phyloP scores from a whole-genome alignment of 37 sponge, comb jelly and placozoan species.

The Lycopodina hypogea region DNA sequence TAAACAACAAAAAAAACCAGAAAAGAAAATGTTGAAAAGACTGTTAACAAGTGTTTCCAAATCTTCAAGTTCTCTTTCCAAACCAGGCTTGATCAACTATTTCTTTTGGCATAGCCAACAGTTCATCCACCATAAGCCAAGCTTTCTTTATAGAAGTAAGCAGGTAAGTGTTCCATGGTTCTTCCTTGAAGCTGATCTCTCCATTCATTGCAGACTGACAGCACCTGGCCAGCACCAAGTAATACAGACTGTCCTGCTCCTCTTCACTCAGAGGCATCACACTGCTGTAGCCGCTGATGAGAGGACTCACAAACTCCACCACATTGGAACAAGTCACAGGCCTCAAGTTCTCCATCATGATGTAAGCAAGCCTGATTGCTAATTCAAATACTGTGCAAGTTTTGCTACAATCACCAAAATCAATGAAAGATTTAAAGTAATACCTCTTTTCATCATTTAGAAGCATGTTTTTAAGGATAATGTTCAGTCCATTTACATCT shows the following conservation, averaged over 20 bases:
- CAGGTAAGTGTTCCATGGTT: slow-evolving; percentile 41
- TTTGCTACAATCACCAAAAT: slow-evolving; percentile 22
- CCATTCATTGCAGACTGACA: slow-evolving; percentile 33
- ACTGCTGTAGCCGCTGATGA: slow-evolving; percentile 25
- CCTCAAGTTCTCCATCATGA: slow-evolving; percentile 20
- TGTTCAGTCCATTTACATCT: slow-evolving; percentile 39
- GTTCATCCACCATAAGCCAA: slow-evolving; percentile 16
- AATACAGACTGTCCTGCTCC: slow-evolving; percentile 36
- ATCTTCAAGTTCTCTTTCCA: too few relatives aligned
- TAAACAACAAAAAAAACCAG: too few relatives aligned
- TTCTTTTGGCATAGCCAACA: slow-evolving; percentile 4
- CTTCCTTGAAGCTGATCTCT: slow-evolving; percentile 3
- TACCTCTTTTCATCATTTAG: neutral
- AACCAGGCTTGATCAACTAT: slow-evolving; percentile 11
- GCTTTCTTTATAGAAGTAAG: slow-evolving; percentile 7
- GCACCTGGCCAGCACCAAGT: slow-evolving; percentile 34
- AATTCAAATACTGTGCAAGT: slow-evolving; percentile 50
- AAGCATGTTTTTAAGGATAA: slow-evolving; percentile 3
- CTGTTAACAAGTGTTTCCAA: too few relatives aligned
- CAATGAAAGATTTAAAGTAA: slow-evolving; percentile 14
- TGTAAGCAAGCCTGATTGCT: slow-evolving; percentile 26
- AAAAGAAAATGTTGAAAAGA: too few relatives aligned
- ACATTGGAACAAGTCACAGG: neutral
- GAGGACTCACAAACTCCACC: slow-evolving; percentile 21
- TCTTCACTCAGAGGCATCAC: slow-evolving; percentile 19